These are phyloP conservation scores for Strongylocentrotus purpuratus DNA, from an alignment of 35 echinoderm and acorn worm genomes.

Conservation along the genomic window DNA sequence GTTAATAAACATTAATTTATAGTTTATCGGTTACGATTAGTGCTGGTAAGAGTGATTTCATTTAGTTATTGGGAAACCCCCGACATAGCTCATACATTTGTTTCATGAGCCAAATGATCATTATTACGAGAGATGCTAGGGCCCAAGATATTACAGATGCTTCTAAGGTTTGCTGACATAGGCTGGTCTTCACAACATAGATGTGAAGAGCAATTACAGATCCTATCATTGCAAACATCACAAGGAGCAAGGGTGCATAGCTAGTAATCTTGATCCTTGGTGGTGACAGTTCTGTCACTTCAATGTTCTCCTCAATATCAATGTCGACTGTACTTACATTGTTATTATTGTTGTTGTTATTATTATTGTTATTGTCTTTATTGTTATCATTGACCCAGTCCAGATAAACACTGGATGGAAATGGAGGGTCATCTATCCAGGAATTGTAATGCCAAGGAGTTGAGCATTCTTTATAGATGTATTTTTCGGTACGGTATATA, in stretches of 20 bases:
- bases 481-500: background rate
- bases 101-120: background rate
- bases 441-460: background rate
- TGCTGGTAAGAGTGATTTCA: background rate
- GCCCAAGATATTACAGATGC: background rate
- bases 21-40: background rate
- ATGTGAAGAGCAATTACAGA: background rate
- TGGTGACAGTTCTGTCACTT: background rate
- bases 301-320: background rate
- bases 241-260: background rate
- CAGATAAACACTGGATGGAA: background rate
- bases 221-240: background rate
- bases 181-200: background rate
- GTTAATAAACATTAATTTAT: no score
- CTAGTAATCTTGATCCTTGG: background rate
- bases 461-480: background rate
- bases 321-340: background rate
- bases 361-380: background rate
- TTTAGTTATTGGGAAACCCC: background rate
- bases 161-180: background rate
- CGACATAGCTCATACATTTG: background rate
- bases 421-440: background rate
- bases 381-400: background rate
- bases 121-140: background rate
- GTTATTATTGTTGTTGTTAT: background rate